These are phyloP conservation scores for Neelides sp. DNA, from an alignment of 1,140 invertebrate genomes.

Conservation along the genomic window DNA sequence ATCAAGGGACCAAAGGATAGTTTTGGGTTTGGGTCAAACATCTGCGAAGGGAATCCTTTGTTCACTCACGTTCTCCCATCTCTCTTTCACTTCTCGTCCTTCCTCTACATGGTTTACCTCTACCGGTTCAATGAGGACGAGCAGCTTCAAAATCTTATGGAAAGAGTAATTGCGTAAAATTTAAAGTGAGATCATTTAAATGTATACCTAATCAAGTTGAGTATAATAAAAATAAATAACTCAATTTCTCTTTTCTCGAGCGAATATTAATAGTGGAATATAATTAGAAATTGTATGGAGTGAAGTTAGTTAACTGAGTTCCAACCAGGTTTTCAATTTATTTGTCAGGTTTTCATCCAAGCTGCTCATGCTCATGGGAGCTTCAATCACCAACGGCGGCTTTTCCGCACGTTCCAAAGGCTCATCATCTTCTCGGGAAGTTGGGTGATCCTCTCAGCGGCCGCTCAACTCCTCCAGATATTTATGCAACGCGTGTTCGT, in stretches of 20 bases:
- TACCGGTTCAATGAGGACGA: constrained; percentile 73
- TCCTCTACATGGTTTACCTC: constrained; percentile 59
- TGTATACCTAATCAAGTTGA: too few species aligned
- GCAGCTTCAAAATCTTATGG: constrained; percentile 77
- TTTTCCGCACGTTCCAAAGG: constrained; percentile 55
- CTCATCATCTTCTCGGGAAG: constrained; percentile 51
- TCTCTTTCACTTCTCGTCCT: constrained; percentile 59
- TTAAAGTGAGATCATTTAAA: constrained; percentile 40
- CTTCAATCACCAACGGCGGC: constrained; percentile 42
- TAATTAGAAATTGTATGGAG: too few species aligned
- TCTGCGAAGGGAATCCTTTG: constrained; percentile 52
- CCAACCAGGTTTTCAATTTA: too few species aligned
- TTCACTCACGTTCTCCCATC: constrained; percentile 69
- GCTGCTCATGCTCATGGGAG: constrained; percentile 16
- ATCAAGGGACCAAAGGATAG: neutral
- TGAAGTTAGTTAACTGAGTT: too few species aligned
- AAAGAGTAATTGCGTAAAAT: constrained; percentile 46
- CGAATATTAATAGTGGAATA: too few species aligned
- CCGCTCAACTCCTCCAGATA: constrained; percentile 49
- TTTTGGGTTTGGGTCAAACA: constrained; percentile 27
- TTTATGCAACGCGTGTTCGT: constrained; percentile 42
- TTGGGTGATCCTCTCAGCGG: constrained; percentile 52
- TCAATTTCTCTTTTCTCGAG: too few species aligned
- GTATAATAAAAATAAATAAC: too few species aligned
- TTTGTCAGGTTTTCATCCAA: constrained; percentile 26